Base-by-base conservation (phyloP, 2,113 vertebrate genomes). In the Papio anubis region DNA sequence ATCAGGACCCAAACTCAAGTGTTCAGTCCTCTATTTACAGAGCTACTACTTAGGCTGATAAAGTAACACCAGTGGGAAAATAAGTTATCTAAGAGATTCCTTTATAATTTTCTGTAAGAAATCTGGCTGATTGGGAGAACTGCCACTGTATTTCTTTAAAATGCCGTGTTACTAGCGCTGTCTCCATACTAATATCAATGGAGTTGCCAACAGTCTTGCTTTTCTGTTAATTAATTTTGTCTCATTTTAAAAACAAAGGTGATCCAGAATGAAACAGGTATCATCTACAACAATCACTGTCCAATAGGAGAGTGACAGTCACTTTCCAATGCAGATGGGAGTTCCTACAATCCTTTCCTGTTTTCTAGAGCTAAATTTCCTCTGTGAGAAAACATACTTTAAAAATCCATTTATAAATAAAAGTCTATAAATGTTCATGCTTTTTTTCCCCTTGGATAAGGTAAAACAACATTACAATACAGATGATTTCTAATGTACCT, bases 391-490 rank as follows among this genome's bases (percentile, higher is more conserved):
- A 98, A 92, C 6, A 87, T 27, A 76, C 66, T 92, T 96, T 70
- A 95, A 85, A 88, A 75, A 92, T 21, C 20, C 61, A 89, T 90
- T 93, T 96, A 93, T 89, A 93, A 96, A 96, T 86, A 95, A 97
- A 96, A 88, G 32, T 5, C 52, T 93, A 83, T 92, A 88, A 88
- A 84, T 81, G 38, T 38, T 40, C 38, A 70, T 43, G 38, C 17
- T 76, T 73, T 82, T 76, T 86, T 89, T 93, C n/a, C 57, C 30
- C 17, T 70, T 45, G 50, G 32, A 88, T 61, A 66, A 80, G 2
- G 23, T 52, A 43, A 90, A 1, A 57, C 14, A 82, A 18, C 40
- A 81, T 82, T 32, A 55, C 4, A 64, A 76, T 70, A n/a, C 38
- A 89, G 78, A 72, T 45, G 57, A 61, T 88, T 96, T 96, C 73